A percentile compares a stretch with the other conserved stretches of the same genome.
Conservation (phyloP, 2,113 vertebrate species). For the Elaphurus davidianus region DNA sequence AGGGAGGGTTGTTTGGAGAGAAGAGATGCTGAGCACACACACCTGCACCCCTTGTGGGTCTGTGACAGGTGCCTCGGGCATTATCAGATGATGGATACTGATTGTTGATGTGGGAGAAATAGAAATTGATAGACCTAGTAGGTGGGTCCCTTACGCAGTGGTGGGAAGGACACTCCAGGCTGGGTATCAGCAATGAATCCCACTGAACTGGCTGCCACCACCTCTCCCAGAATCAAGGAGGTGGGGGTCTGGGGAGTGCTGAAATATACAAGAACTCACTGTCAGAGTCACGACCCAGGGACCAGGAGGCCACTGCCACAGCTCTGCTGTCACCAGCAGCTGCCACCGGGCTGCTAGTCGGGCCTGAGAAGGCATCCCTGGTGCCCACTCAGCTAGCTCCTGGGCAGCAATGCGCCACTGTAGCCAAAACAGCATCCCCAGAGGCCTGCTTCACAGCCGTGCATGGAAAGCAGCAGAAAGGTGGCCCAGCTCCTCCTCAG, state of each 20-base stretch:
- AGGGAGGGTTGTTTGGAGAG: not conserved
- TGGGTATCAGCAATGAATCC: not conserved
- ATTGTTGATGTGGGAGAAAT: not conserved
- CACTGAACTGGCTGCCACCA: not conserved
- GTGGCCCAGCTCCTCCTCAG: not conserved
- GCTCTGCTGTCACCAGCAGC: not conserved
- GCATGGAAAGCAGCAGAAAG: not conserved
- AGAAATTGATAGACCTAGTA: not conserved
- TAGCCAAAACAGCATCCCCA: not conserved
- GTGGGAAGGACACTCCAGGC: not conserved
- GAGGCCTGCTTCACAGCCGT: not conserved
- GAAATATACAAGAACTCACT: not conserved
- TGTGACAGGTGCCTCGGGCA: not conserved
- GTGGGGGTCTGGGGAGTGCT: too few species aligned
- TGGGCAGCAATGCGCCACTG: accelerated
- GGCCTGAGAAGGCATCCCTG: not conserved
- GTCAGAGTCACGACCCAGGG: not conserved
- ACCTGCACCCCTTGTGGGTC: not conserved
- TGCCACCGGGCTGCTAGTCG: not conserved
- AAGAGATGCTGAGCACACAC: not conserved
- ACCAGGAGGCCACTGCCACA: not conserved
- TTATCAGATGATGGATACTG: not conserved
- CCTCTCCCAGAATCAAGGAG: not conserved
- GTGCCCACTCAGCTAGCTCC: not conserved
- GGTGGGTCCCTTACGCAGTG: not conserved